A percentile compares a stretch with the other conserved stretches of the same genome.
Evolutionary conservation across 2,113 vertebrate species (phyloP).

Genomic region (Crotalus helleri): DNA sequence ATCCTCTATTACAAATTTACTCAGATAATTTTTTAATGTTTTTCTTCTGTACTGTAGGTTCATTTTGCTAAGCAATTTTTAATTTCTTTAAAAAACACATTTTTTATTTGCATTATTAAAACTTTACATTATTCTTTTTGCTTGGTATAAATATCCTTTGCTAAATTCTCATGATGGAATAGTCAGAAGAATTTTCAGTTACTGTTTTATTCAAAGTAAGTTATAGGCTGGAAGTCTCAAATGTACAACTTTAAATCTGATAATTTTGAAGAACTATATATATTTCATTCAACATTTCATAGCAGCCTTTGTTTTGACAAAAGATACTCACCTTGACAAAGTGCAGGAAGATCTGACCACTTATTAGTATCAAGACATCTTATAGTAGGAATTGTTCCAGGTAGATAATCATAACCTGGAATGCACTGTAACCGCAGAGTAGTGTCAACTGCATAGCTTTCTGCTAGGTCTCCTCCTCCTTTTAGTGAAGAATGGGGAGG

Average conservation of each 20-base stretch:
- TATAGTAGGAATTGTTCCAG: accelerated
- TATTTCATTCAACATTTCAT: not conserved
- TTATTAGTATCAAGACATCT: not conserved
- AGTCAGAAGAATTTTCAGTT: not conserved
- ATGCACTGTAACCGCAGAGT: accelerated
- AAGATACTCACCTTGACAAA: not conserved
- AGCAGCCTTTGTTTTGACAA: not conserved
- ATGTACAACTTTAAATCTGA: not conserved
- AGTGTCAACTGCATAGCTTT: not conserved
- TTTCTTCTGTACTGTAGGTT: not conserved
- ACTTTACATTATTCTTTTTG: not conserved
- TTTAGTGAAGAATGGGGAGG: not conserved
- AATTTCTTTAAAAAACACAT: not conserved
- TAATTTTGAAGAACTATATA: not conserved
- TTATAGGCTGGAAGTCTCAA: not conserved
- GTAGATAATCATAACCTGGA: not conserved
- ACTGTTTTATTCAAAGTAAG: not conserved
- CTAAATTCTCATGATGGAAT: not conserved
- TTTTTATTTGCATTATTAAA: not conserved
- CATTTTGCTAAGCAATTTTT: not conserved
- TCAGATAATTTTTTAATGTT: not conserved
- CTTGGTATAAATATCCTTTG: not conserved
- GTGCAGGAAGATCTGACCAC: not conserved
- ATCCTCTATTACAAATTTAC: not conserved
- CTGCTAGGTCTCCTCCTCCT: accelerated